phyloP scores from a whole-genome alignment of 2,888 invertebrate species.

The Clusia tigrina region DNA sequence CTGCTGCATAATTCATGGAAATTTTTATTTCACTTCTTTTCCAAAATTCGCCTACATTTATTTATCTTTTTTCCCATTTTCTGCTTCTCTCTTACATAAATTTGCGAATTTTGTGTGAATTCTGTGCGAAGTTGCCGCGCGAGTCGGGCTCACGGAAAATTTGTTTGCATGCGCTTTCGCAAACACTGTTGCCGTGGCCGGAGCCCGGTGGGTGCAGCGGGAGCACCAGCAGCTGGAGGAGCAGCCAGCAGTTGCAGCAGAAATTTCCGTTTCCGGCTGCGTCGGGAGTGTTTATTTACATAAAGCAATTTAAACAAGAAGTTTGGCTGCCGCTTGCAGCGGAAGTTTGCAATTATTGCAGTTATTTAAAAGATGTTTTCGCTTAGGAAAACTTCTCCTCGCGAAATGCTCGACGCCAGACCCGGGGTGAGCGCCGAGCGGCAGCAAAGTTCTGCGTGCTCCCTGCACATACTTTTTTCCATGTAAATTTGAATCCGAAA shows the following conservation, averaged over 20 bases:
- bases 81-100: conserved; percentile 7
- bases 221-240: conserved; percentile 27
- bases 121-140: conserved; percentile 9
- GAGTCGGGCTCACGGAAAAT: conserved; percentile 5
- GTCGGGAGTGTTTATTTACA: conserved; percentile 20
- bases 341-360: not conserved
- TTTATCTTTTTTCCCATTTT: not conserved
- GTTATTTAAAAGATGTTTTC: not conserved
- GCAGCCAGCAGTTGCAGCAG: conserved; percentile 1
- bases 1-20: not conserved
- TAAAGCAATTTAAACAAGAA: conserved; percentile 25
- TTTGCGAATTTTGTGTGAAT: conserved; percentile 11
- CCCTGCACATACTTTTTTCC: not conserved
- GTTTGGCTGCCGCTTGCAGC: conserved; percentile 14
- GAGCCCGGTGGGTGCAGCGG: conserved; percentile 7
- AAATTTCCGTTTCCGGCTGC: conserved; percentile 10
- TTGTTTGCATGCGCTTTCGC: not conserved
- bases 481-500: not conserved
- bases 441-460: not conserved
- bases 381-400: not conserved
- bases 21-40: not conserved
- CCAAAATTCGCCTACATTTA: not conserved
- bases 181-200: not conserved
- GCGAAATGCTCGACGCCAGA: not conserved
- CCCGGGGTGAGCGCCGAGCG: not conserved